A percentile compares a stretch with the other conserved stretches of the same genome.
phyloP scores from a whole-genome alignment of 2,113 vertebrate genomes.

The Ailurus styani region DNA sequence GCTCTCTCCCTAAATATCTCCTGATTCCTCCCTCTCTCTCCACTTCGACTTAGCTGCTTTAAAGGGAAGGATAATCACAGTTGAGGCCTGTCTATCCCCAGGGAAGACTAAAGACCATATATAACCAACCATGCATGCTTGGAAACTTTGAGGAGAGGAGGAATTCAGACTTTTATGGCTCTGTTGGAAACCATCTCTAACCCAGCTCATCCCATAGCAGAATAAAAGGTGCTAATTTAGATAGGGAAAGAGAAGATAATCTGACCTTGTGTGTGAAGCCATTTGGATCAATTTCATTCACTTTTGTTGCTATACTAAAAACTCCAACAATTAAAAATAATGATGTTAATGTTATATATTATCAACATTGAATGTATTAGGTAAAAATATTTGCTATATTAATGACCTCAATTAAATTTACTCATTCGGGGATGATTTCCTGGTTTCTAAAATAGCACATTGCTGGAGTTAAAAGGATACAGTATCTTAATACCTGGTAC shows the following conservation, averaged over 20 bases:
- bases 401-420: neutral
- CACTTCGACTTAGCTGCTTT: neutral
- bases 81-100: neutral
- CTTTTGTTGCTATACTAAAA: neutral
- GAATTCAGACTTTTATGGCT: neutral
- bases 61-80: neutral
- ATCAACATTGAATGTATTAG: neutral
- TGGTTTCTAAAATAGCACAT: neutral
- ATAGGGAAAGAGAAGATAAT: neutral
- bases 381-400: neutral
- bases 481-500: neutral
- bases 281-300: neutral
- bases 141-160: neutral
- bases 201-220: accelerated
- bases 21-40: neutral
- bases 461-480: neutral
- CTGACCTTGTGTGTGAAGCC: neutral
- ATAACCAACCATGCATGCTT: neutral
- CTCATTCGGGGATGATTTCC: neutral
- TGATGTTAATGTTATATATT: neutral
- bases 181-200: neutral
- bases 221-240: neutral
- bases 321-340: neutral
- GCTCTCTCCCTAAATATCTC: neutral
- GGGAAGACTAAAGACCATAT: neutral